Conservation (phyloP, 2,113 vertebrate species). For the Neofelis nebulosa region DNA sequence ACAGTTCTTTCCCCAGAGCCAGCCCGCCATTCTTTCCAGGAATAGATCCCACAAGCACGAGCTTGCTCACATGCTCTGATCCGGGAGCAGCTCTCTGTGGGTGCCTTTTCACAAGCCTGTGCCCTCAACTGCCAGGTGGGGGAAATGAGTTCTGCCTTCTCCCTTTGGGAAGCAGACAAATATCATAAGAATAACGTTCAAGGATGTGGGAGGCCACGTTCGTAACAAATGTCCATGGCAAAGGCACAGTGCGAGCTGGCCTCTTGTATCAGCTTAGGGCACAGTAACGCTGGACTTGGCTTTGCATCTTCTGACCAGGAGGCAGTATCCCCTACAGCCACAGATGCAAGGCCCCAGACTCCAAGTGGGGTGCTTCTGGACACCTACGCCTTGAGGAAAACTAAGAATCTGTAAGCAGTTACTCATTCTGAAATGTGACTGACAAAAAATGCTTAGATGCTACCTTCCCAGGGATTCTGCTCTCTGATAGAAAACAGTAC, state of each 20-base stretch:
- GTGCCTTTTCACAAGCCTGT: neutral
- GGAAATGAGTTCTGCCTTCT: neutral
- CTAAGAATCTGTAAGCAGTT: neutral
- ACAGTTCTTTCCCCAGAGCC: neutral
- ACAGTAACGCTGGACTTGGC: neutral
- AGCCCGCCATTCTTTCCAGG: neutral
- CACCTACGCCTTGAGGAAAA: neutral
- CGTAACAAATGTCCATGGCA: neutral
- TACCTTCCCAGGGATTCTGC: neutral
- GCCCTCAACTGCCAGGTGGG: neutral
- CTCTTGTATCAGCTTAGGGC: neutral
- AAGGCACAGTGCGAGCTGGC: neutral
- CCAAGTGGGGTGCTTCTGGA: fast-evolving
- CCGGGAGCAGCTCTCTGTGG: neutral
- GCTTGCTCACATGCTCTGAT: neutral
- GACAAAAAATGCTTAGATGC: neutral
- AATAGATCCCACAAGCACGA: neutral
- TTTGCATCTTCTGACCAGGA: neutral
- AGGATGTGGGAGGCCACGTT: neutral
- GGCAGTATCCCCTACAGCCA: neutral
- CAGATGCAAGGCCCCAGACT: neutral
- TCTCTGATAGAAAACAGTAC: neutral
- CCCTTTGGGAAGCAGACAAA: neutral
- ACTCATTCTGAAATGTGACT: neutral
- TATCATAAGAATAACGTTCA: neutral